These are phyloP conservation scores for Poecilia gillii DNA, from an alignment of 2,797 vertebrate species.

Conservation along the genomic window DNA sequence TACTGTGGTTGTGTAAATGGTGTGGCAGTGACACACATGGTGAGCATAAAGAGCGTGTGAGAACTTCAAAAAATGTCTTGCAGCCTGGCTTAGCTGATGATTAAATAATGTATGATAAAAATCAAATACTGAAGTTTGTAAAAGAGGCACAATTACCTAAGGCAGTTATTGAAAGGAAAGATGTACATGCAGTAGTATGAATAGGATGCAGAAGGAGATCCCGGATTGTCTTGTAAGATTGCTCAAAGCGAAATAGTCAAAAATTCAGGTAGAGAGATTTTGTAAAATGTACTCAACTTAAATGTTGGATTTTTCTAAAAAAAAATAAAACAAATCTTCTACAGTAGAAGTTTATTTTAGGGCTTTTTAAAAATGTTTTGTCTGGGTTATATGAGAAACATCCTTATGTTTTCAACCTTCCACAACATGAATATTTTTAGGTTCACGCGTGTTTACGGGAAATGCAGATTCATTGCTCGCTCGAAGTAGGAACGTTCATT, in stretches of 20 bases:
- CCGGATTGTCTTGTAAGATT: background rate
- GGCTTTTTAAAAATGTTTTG: background rate
- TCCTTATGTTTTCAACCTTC: constrained; percentile 17
- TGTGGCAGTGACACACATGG: background rate
- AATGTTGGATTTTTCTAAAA: background rate
- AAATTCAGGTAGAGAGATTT: background rate
- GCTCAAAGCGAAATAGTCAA: background rate
- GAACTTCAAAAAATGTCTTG: background rate
- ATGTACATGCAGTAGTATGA: background rate
- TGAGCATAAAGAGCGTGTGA: background rate
- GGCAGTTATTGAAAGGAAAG: background rate
- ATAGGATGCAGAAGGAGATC: background rate
- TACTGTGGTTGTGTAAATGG: background rate
- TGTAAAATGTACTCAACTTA: background rate
- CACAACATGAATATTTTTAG: constrained; percentile 1
- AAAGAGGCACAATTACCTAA: background rate
- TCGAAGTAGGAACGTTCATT: background rate
- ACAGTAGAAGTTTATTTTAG: background rate
- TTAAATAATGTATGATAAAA: background rate
- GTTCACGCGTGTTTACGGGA: constrained; percentile 18
- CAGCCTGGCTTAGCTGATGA: background rate
- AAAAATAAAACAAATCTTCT: background rate
- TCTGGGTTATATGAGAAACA: background rate
- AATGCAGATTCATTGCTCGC: background rate
- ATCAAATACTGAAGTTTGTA: background rate